Conservation (phyloP, 2,113 vertebrate species). For the Periophthalmus modestus region DNA sequence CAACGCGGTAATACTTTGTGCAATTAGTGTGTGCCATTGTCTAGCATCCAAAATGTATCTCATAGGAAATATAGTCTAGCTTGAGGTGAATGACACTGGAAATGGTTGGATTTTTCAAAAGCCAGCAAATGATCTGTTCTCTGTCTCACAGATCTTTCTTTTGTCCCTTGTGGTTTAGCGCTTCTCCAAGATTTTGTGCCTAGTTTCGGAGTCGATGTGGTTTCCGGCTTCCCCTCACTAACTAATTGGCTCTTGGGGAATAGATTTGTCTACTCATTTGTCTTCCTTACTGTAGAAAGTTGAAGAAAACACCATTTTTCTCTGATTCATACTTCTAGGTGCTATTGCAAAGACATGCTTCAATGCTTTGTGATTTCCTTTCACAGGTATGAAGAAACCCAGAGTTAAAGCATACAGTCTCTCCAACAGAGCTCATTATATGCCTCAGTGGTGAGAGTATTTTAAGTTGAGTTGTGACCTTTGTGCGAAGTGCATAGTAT, state of each 20-base stretch:
- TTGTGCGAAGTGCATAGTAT: neutral
- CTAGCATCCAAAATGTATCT: neutral
- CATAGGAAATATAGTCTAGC: neutral
- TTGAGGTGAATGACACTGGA: neutral
- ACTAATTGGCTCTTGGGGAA: constrained; percentile 29
- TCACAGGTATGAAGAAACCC: neutral
- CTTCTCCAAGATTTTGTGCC: constrained; percentile 15
- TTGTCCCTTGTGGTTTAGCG: constrained; percentile 9
- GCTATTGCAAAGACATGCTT: neutral
- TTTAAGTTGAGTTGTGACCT: constrained; percentile 12
- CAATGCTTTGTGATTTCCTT: constrained; percentile 21
- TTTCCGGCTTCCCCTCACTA: constrained; percentile 3
- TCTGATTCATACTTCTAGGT: neutral
- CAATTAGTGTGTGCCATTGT: neutral
- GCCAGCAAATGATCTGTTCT: constrained; percentile 3
- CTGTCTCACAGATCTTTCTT: neutral
- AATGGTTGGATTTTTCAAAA: constrained; percentile 4
- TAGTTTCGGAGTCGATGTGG: constrained; percentile 10
- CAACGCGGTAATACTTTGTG: neutral
- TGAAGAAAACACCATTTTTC: neutral
- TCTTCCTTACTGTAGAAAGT: constrained; percentile 11
- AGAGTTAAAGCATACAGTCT: constrained; percentile 5
- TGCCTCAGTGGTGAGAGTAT: neutral
- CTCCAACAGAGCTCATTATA: constrained; percentile 33
- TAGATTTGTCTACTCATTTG: constrained; percentile 4